Percentiles rank a stretch among this genome's conserved stretches.
These are phyloP conservation scores for Pentalonia nigronervosa DNA, from an alignment of 1,140 invertebrate genomes.

Conservation along the genomic window DNA sequence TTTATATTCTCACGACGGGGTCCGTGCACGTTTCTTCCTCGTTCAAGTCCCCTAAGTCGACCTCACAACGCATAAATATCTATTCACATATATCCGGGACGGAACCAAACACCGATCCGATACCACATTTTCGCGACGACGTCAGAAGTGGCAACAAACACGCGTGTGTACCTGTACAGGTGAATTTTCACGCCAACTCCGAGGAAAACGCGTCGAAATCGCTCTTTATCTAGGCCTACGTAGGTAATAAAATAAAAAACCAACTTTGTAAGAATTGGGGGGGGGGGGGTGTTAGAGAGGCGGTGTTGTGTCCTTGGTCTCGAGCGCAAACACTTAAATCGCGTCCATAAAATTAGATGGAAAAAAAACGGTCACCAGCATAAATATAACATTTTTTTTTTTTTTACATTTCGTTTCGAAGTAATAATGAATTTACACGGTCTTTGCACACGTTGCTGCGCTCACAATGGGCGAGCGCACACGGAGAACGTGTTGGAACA, in stretches of 20 bases:
- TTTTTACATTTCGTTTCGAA: constrained; percentile 55
- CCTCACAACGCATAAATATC: no score
- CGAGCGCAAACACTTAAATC: constrained; percentile 55
- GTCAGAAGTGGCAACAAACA: neutral
- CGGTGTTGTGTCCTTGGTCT: constrained; percentile 40
- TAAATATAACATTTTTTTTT: constrained; percentile 56
- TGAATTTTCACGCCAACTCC: neutral
- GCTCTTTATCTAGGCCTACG: neutral
- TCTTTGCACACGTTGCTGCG: constrained; percentile 56
- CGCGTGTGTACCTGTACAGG: neutral
- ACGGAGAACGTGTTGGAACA: constrained; percentile 56
- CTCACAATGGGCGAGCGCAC: constrained; percentile 46
- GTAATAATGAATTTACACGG: constrained; percentile 58
- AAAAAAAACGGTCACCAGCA: constrained; percentile 56
- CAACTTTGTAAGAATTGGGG: neutral
- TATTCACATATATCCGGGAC: neutral
- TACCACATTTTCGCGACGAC: neutral
- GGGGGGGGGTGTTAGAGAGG: neutral
- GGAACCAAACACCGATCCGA: neutral
- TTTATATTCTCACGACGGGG: neutral
- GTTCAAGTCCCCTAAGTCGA: neutral
- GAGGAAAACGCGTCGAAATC: neutral
- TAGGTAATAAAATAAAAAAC: constrained; percentile 25
- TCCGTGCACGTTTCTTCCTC: neutral
- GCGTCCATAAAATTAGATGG: constrained; percentile 58